phyloP scores from a whole-genome alignment of 2,888 invertebrate genomes.

The Tridacna crocea region DNA sequence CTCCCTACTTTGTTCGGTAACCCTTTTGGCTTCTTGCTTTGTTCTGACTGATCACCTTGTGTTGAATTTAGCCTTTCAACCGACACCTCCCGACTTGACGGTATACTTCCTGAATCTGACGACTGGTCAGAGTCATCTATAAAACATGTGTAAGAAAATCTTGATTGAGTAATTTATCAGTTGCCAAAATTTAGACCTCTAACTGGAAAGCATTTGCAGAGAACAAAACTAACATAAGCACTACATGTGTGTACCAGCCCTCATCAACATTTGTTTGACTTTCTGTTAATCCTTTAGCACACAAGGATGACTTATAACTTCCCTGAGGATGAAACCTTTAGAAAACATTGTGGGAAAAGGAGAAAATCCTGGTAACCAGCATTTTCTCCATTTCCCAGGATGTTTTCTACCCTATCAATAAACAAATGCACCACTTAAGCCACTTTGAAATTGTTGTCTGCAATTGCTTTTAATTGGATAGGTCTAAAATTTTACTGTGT shows the following conservation, averaged over 20 bases:
- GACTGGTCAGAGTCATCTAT: constrained; percentile 66
- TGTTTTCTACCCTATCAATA: too few species aligned
- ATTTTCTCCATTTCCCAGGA: too few species aligned
- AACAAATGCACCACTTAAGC: too few species aligned
- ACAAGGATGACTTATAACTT: too few species aligned
- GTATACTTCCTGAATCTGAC: constrained; percentile 54
- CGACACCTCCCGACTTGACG: constrained; percentile 47
- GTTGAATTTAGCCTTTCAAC: constrained; percentile 39
- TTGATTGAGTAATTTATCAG: background rate
- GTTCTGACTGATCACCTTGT: constrained; percentile 10
- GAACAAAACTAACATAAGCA: background rate
- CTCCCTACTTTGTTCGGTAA: background rate
- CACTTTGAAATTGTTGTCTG: too few species aligned
- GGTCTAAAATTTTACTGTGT: too few species aligned
- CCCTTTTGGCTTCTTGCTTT: background rate
- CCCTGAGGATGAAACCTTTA: background rate
- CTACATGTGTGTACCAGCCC: too few species aligned
- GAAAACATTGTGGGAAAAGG: constrained; percentile 4
- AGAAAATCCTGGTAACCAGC: too few species aligned
- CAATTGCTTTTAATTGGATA: too few species aligned
- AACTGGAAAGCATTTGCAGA: background rate
- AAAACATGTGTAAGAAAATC: background rate
- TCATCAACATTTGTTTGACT: too few species aligned
- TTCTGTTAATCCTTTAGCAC: too few species aligned
- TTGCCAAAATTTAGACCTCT: background rate